Conservation (phyloP, 2,888 invertebrate species). For the Eupithecia insigniata region DNA sequence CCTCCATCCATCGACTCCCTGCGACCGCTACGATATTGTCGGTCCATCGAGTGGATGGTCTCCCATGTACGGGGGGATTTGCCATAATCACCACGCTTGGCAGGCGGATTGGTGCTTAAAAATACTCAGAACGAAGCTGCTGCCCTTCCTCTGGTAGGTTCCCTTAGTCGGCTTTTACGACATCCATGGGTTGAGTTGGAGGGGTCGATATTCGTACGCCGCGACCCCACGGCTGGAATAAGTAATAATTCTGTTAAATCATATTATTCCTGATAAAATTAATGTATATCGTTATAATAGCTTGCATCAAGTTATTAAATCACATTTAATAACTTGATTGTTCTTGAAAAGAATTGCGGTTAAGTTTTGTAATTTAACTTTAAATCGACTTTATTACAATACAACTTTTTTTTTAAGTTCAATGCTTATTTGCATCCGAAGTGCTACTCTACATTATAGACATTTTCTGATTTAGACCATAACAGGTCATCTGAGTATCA, state of each 20-base stretch:
- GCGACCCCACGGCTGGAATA: too few relatives aligned
- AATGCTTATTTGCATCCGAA: not conserved
- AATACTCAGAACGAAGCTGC: too few relatives aligned
- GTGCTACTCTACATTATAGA: not conserved
- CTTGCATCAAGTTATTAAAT: not conserved
- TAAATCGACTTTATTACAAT: not conserved
- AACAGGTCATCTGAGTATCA: not conserved
- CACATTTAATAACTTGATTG: not conserved
- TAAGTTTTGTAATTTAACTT: not conserved
- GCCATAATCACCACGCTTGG: too few relatives aligned
- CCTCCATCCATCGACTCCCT: too few relatives aligned
- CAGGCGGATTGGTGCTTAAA: too few relatives aligned
- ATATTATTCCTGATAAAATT: not conserved
- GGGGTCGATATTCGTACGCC: too few relatives aligned
- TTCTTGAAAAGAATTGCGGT: not conserved
- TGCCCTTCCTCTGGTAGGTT: too few relatives aligned
- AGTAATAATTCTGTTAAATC: slow-evolving; percentile 25
- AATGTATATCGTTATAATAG: not conserved
- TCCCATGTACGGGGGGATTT: too few relatives aligned
- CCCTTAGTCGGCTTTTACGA: too few relatives aligned
- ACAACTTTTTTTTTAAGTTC: not conserved
- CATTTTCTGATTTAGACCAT: not conserved
- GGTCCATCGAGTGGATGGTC: too few relatives aligned
- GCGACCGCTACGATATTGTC: too few relatives aligned
- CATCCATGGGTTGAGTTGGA: too few relatives aligned